Conservation (phyloP, 1,140 invertebrate genomes). For the Acromyrmex heyeri region DNA sequence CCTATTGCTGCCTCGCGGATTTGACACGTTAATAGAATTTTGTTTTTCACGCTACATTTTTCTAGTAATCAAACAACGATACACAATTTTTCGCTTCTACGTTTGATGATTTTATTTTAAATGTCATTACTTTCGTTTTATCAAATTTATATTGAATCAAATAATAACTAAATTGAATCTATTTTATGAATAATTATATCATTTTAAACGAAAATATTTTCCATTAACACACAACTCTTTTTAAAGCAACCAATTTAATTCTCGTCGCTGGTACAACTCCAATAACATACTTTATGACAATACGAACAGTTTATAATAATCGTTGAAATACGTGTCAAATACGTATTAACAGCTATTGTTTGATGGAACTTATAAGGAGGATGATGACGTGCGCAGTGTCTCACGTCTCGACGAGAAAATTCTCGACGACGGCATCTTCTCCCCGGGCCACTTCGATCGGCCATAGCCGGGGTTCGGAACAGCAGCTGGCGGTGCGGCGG, state of each 20-base stretch:
- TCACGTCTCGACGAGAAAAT: conserved; percentile 48
- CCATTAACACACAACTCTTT: background rate
- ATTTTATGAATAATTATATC: background rate
- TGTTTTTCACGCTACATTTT: conserved; percentile 35
- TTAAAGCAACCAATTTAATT: background rate
- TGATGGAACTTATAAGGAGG: background rate
- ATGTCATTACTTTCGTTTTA: conserved; percentile 13
- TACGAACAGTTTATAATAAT: background rate
- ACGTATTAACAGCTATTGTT: background rate
- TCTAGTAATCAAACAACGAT: conserved; percentile 21
- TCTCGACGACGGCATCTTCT: conserved; percentile 59
- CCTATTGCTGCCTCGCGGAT: conserved; percentile 31
- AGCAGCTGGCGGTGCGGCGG: conserved; percentile 61
- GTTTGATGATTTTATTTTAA: conserved; percentile 13
- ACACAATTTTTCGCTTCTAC: background rate
- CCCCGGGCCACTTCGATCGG: conserved; percentile 63
- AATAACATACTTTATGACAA: conserved; percentile 10
- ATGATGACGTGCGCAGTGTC: background rate
- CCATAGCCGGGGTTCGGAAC: conserved; percentile 57
- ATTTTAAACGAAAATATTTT: background rate
- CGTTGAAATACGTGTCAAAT: background rate
- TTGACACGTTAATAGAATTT: conserved; percentile 58
- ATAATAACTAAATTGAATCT: background rate
- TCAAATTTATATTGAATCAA: background rate
- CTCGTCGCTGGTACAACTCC: background rate